A percentile compares a stretch with the other conserved stretches of the same genome.
Evolutionary conservation across 1,140 invertebrate genomes (phyloP).

Genomic region (Nephotettix cincticeps): DNA sequence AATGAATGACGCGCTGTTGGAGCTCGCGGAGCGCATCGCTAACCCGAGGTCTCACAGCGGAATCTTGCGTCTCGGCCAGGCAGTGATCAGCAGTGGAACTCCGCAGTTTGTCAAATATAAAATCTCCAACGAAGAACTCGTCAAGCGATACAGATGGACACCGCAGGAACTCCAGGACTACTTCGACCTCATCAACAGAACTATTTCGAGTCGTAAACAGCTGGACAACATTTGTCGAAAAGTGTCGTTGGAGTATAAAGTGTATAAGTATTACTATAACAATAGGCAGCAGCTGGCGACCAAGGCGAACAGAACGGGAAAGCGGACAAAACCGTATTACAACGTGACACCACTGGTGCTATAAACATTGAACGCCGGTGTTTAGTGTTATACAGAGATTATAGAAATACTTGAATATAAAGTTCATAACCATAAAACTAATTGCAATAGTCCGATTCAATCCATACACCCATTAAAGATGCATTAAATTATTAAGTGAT

Average conservation of each 20-base stretch:
- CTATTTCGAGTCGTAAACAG: neutral
- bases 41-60: neutral
- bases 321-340: too few relatives aligned
- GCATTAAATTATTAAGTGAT: too few relatives aligned
- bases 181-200: neutral
- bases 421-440: too few relatives aligned
- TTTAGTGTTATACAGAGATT: too few relatives aligned
- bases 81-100: neutral
- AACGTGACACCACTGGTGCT: too few relatives aligned
- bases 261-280: neutral
- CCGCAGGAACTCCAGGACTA: neutral
- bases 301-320: too few relatives aligned
- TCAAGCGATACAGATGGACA: neutral
- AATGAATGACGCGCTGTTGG: neutral
- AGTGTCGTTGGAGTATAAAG: slow-evolving; percentile 1
- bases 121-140: neutral
- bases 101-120: slow-evolving; percentile 3
- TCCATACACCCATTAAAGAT: too few relatives aligned
- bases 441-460: too few relatives aligned
- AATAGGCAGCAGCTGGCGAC: too few relatives aligned
- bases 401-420: too few relatives aligned
- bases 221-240: neutral
- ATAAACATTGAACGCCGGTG: too few relatives aligned
- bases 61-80: neutral
- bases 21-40: neutral